Base-by-base conservation (phyloP, 2,797 vertebrate genomes). In the Alosa sapidissima region DNA sequence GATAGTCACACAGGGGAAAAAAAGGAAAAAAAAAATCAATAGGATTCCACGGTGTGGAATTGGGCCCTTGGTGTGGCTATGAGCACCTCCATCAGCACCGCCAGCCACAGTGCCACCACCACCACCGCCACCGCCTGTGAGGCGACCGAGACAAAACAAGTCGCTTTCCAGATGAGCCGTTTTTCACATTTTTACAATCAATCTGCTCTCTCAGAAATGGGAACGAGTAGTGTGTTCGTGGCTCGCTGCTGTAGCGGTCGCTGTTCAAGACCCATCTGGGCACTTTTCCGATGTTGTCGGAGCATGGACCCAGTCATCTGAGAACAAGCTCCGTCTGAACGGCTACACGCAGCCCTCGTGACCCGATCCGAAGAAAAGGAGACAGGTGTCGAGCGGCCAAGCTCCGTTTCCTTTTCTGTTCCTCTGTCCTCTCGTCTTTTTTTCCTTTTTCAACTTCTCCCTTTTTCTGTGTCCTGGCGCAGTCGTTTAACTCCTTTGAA, bases 11-110 rank as follows among this genome's bases (percentile, higher is more conserved):
- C 14, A 36, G 9, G 11, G 9, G 33, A 41, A 75, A 78, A 33
- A 78, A 21, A 78, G 41, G 88, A 89, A 86, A 72, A 85, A 82
- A 81, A 88, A 91, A 92, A 93, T 92, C 91, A 90, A 92, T 92
- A 92, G 86, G 87, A 88, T 87, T 84, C 88, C 81, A 85, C 68
- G 33, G 85, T 84, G 82, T 88, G 86, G 82, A 89, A 88, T 88
- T 89, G 88, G 65, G 87, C 85, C 68, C 47, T 33, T 84, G 75
- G 84, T 85, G 81, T 81, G 72, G 72, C 81, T 60, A 81, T 85
- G 84, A 84, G 84, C 83, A 88, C 83, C 36, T 78, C 72, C 72
- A 72, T 72, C 68, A 72, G 28, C 1, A 41, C 9, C 33, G 16
- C 68, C 68, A 5, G 28, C 33, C 10, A 13, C 36, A 33, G 28